Evolutionary conservation across 2,888 invertebrate genomes (phyloP).

Genomic region (Andrena camellia): DNA sequence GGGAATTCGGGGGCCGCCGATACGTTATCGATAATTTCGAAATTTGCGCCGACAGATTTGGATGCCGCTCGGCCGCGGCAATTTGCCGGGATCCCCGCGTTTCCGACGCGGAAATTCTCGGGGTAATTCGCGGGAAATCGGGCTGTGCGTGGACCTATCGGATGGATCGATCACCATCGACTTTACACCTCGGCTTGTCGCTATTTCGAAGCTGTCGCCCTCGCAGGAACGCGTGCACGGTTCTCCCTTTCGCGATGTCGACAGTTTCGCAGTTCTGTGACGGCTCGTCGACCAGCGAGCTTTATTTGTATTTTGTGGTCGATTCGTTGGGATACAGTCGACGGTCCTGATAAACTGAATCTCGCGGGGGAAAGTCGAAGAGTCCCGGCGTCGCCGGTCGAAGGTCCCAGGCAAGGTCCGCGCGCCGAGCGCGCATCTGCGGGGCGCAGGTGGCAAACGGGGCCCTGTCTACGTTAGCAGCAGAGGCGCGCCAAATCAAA

Average conservation of each 20-base stretch:
- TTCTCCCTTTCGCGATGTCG: background rate
- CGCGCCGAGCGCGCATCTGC: too few species aligned
- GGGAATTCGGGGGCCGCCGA: conserved; percentile 18
- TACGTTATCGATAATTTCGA: conserved; percentile 40
- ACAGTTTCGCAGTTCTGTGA: conserved; percentile 13
- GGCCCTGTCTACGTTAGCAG: conserved; percentile 14
- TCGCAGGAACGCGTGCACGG: background rate
- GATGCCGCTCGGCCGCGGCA: conserved; percentile 1
- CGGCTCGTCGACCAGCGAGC: background rate
- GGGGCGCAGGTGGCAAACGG: too few species aligned
- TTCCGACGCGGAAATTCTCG: background rate
- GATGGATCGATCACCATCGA: background rate
- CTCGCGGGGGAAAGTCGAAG: conserved; percentile 1
- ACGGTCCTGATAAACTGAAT: conserved; percentile 10
- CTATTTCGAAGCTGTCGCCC: conserved; percentile 17
- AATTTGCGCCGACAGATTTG: conserved; percentile 37
- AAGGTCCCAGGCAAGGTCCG: too few species aligned
- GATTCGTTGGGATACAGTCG: conserved; percentile 10
- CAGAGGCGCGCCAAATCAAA: conserved; percentile 37
- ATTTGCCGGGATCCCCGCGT: conserved; percentile 1
- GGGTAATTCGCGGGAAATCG: background rate
- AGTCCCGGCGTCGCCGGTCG: background rate
- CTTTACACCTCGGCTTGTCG: background rate
- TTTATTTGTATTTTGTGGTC: background rate
- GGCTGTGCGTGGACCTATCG: background rate